Conservation (phyloP, 2,888 invertebrate species). For the Tachystola acroxantha region DNA sequence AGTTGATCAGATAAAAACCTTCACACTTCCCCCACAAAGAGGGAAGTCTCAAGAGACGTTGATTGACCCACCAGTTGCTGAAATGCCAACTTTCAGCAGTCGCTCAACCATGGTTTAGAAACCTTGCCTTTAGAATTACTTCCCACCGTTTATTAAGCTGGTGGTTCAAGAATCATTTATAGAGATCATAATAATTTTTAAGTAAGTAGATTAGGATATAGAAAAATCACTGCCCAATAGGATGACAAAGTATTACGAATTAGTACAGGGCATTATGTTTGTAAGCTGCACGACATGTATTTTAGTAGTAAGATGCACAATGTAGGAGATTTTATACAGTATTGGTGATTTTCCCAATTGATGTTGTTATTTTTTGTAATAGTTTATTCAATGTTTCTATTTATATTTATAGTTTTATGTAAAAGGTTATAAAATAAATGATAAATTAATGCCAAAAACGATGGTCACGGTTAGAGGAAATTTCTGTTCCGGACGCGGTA, state of each 20-base stretch:
- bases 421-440: conserved; percentile 24
- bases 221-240: conserved; percentile 35
- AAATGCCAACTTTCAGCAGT: conserved; percentile 58
- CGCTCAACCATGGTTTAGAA: conserved; percentile 69
- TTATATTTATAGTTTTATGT: conserved; percentile 21
- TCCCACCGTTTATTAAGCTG: conserved; percentile 15
- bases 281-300: neutral
- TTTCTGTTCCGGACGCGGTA: conserved; percentile 71
- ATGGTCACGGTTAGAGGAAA: conserved; percentile 65
- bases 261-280: conserved; percentile 19
- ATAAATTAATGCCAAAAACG: conserved; percentile 9
- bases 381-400: conserved; percentile 26
- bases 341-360: conserved; percentile 43
- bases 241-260: conserved; percentile 28
- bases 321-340: conserved; percentile 5
- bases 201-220: conserved; percentile 7
- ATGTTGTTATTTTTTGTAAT: conserved; percentile 39
- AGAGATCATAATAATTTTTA: neutral
- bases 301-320: conserved; percentile 4
- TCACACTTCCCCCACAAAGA: conserved; percentile 57
- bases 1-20: conserved; percentile 58
- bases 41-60: conserved; percentile 68
- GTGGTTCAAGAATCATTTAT: neutral
- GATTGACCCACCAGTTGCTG: conserved; percentile 57
- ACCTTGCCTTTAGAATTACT: neutral